Evolutionary conservation across 2,888 invertebrate species (phyloP), one percentile per base, ranked within the genome.

Genomic region (Xanthia icteritia): DNA sequence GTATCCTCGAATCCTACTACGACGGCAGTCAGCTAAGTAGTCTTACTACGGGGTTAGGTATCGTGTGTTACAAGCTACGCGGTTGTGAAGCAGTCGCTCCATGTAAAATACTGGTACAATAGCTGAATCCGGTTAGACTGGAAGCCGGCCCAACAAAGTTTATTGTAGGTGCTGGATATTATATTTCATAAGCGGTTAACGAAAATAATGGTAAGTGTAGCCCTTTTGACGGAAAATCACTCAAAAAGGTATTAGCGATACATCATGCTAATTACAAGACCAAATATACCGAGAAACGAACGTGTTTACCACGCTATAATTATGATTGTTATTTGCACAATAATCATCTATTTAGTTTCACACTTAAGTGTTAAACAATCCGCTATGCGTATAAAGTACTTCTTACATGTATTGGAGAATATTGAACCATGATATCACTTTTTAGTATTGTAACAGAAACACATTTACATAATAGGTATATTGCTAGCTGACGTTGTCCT

Each of bases 281-380:
- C n/a, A 42, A 58, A 80, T 2, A 72, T n/a, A 78, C 1, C 27
- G 20, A 70, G 15, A 31, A 42, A n/a, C 51, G n/a, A n/a, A 73
- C 54, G 36, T 81, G 51, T 74, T 78, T 54, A 45, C 39, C 0
- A 36, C 13, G 27, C 23, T 45, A 27, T 64, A 23, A 51, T 15
- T 45, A 27, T 27, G 31, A 27, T 56, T n/a, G 15, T 23, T 78
- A 51, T 64, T 65, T 78, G 27, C 51, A 60, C 51, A 73, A 6
- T 9, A 31, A 42, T 36, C 20, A 45, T 58, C 5, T 78, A 51
- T 81, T 73, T 42, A 64, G 20, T 61, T 81, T 79, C 15, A 27
- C 78, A 81, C 65, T 0, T 23, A 56, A 0, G n/a, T 61, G 79
- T 31, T 66, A 74, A 79, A 48, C 5, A 31, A 13, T 20, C 9